phyloP scores from a whole-genome alignment of 2,797 vertebrate species.

The Channallabes apus region DNA sequence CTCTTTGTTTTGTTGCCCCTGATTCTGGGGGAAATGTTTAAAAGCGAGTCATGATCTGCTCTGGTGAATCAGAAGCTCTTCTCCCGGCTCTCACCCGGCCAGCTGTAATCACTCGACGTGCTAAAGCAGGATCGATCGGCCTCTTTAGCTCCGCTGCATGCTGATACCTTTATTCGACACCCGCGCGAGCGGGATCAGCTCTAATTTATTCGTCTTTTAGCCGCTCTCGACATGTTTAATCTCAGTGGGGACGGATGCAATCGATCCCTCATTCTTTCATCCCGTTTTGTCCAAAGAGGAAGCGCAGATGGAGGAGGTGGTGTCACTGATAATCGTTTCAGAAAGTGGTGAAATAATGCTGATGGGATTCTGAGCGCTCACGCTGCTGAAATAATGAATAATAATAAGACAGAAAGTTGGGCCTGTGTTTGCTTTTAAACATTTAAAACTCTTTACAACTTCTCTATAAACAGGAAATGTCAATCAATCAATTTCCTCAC shows the following conservation, averaged over 20 bases:
- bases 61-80: not conserved
- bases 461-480: not conserved
- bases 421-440: not conserved
- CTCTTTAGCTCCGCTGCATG: slow-evolving; percentile 49
- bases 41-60: not conserved
- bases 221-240: slow-evolving; percentile 63
- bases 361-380: not conserved
- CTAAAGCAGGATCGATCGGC: slow-evolving; percentile 59
- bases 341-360: slow-evolving; percentile 16
- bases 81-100: slow-evolving; percentile 11
- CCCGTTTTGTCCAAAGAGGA: slow-evolving; percentile 34
- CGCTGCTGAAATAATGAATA: slow-evolving; percentile 7
- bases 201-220: slow-evolving; percentile 71
- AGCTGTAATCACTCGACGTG: slow-evolving; percentile 64
- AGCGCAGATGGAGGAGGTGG: slow-evolving; percentile 13
- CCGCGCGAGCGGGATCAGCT: slow-evolving; percentile 64
- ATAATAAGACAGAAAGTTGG: not conserved
- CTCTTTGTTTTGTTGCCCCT: not conserved
- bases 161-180: slow-evolving; percentile 64
- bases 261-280: slow-evolving; percentile 56
- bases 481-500: not conserved
- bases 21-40: not conserved
- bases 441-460: not conserved
- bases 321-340: slow-evolving; percentile 28
- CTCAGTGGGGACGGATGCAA: slow-evolving; percentile 54